phyloP scores from a whole-genome alignment of 1,140 invertebrate species.

The Pseudomyrmex sp. region DNA sequence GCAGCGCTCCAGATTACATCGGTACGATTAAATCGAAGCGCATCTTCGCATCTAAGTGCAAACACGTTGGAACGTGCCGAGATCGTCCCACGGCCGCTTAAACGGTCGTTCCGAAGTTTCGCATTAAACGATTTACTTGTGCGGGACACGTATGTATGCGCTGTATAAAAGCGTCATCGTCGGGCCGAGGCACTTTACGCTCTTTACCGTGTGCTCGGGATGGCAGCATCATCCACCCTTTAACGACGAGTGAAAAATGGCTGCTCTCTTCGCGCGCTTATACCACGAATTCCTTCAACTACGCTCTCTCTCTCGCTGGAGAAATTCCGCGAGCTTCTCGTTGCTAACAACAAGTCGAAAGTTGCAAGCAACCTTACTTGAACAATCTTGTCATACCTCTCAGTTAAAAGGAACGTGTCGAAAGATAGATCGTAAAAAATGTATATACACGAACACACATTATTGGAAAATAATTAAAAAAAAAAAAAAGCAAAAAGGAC shows the following conservation, averaged over 20 bases:
- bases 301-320: conserved; percentile 4
- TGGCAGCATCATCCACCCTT: conserved; percentile 53
- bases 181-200: conserved; percentile 48
- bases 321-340: conserved; percentile 26
- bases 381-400: conserved; percentile 15
- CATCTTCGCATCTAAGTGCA: conserved; percentile 54
- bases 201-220: conserved; percentile 13
- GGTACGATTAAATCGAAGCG: conserved; percentile 65
- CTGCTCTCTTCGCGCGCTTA: conserved; percentile 28
- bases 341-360: conserved; percentile 23
- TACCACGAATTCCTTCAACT: conserved; percentile 37
- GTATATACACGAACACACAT: too few species aligned
- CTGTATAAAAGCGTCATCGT: conserved; percentile 59
- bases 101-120: conserved; percentile 71
- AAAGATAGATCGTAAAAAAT: background rate
- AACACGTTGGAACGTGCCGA: conserved; percentile 64
- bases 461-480: background rate
- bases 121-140: conserved; percentile 71
- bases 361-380: conserved; percentile 13
- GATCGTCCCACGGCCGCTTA: conserved; percentile 65
- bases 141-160: conserved; percentile 18
- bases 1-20: conserved; percentile 35
- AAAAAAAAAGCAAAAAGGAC: background rate
- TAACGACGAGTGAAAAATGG: conserved; percentile 59
- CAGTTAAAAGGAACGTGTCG: background rate